phyloP scores from a whole-genome alignment of 2,888 invertebrate species.

The Aporophyla nigra region DNA sequence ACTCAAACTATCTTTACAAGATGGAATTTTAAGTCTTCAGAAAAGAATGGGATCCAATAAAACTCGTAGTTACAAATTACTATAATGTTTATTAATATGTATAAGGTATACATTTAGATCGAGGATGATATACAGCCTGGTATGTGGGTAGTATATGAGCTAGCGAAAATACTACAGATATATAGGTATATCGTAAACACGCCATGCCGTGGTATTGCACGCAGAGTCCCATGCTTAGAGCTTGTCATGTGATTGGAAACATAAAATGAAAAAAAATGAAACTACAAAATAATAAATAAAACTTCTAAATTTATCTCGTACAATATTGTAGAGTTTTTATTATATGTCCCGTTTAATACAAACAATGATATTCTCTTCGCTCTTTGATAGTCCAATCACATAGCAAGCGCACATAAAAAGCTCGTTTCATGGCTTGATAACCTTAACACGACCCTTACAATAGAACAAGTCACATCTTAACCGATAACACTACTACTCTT shows the following conservation, averaged over 20 bases:
- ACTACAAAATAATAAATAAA: neutral
- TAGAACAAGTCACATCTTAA: constrained; percentile 65
- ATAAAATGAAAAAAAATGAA: constrained; percentile 6
- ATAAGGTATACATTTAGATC: constrained; percentile 82
- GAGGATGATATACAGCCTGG: constrained; percentile 77
- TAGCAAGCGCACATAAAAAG: constrained; percentile 58
- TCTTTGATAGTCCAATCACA: constrained; percentile 56
- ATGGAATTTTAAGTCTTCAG: too few species aligned
- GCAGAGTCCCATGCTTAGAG: constrained; percentile 59
- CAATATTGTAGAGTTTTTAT: constrained; percentile 11
- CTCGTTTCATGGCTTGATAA: constrained; percentile 56
- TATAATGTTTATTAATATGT: constrained; percentile 84
- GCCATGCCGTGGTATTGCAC: constrained; percentile 70
- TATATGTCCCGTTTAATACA: constrained; percentile 11
- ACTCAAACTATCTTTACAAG: too few species aligned
- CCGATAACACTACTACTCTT: constrained; percentile 64
- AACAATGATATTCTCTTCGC: constrained; percentile 36
- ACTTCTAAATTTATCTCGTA: constrained; percentile 3
- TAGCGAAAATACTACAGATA: constrained; percentile 83
- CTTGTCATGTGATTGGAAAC: constrained; percentile 55
- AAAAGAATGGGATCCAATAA: constrained; percentile 54
- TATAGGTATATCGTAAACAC: constrained; percentile 67
- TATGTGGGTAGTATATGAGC: constrained; percentile 75
- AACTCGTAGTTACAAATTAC: constrained; percentile 81
- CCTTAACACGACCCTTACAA: constrained; percentile 57